Percentiles rank a stretch among this genome's conserved stretches.
Evolutionary conservation across 2,888 invertebrate genomes (phyloP).

Genomic region (Villa cingulata): DNA sequence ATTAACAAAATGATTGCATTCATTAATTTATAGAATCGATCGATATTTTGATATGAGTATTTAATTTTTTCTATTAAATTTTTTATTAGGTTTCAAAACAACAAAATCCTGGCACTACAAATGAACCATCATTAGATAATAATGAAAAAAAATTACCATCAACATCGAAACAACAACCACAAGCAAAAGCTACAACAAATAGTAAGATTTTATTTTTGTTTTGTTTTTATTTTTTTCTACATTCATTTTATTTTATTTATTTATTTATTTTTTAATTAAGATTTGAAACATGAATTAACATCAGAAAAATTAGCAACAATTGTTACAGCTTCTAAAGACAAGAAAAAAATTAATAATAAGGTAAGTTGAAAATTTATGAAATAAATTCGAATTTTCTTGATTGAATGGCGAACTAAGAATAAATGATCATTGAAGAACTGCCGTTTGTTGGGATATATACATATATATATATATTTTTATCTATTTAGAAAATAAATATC

Average conservation of each 20-base stretch:
- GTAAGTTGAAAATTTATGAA: constrained; percentile 26
- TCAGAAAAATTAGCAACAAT: constrained; percentile 31
- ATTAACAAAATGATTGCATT: no score
- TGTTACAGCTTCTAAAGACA: constrained; percentile 40
- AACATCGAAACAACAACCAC: constrained; percentile 50
- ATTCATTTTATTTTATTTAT: no score
- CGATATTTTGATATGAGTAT: no score
- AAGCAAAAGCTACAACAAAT: constrained; percentile 22
- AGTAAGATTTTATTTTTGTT: constrained; percentile 24
- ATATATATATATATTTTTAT: no score
- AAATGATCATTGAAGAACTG: no score
- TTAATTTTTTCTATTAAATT: no score
- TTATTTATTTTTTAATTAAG: constrained; percentile 15
- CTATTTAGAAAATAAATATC: no score
- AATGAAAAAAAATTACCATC: constrained; percentile 48
- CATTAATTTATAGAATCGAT: no score
- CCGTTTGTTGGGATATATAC: no score
- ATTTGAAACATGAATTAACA: constrained; percentile 11
- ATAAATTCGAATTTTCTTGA: no score
- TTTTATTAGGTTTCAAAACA: constrained; percentile 32
- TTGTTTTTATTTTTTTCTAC: no score
- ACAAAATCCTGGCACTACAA: constrained; percentile 28
- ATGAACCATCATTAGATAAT: constrained; percentile 35
- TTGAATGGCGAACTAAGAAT: no score
- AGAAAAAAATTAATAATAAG: constrained; percentile 43